Conservation (phyloP, 2,113 vertebrate genomes). For the Passer domesticus region DNA sequence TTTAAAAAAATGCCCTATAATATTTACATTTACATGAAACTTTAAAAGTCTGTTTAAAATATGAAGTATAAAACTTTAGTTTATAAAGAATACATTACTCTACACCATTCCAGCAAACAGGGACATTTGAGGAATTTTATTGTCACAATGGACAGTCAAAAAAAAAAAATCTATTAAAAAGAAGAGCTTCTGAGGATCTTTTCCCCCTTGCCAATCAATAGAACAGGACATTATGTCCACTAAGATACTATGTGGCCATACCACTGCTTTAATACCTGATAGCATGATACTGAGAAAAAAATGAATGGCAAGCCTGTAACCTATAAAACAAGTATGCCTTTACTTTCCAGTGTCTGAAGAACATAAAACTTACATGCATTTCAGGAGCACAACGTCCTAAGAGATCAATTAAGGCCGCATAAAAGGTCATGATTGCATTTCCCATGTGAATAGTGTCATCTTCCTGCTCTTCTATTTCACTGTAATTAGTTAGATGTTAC, state of each 20-base stretch:
- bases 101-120: background rate
- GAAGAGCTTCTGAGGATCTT: background rate
- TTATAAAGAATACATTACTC: background rate
- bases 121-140: background rate
- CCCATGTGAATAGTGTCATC: slow-evolving; percentile 97
- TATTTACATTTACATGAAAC: background rate
- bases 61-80: background rate
- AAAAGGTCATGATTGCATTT: slow-evolving; percentile 97
- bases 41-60: background rate
- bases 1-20: background rate
- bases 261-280: background rate
- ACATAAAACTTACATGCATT: slow-evolving; percentile 88
- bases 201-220: background rate
- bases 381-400: slow-evolving; percentile 94
- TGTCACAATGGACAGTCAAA: background rate
- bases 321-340: background rate
- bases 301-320: background rate
- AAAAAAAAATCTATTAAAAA: background rate
- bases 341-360: background rate
- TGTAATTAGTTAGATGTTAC: slow-evolving; percentile 13
- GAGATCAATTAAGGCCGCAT: slow-evolving; percentile 92
- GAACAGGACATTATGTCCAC: background rate
- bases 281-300: background rate
- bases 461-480: slow-evolving; percentile 85
- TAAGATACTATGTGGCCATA: background rate